Evolutionary conservation across 2,113 vertebrate species (phyloP), one percentile per base, ranked within the genome.

Genomic region (Galbula dea): DNA sequence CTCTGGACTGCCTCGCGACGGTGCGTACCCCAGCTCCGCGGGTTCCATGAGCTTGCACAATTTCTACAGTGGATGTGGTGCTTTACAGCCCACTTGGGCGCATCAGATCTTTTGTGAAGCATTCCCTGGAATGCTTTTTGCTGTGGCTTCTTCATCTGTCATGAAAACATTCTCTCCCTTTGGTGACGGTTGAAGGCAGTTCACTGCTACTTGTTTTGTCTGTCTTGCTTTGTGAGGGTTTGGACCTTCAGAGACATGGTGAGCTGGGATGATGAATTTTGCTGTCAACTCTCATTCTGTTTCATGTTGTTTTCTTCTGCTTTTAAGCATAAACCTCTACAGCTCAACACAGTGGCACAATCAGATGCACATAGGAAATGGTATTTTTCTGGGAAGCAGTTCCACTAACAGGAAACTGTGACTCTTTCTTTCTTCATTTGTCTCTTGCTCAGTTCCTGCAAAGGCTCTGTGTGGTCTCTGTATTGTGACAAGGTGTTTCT

Each of bases 71-170:
- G 7, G 0, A 7, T 67, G 34, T 63, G 69, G 32, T 16, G 10
- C 29, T 49, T 49, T 49, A 22, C 48, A 49, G 22, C 48, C 48
- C 48, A 5, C 11, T 3, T 54, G 48, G 76, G 72, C 43, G 22
- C 43, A 26, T 7, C 0, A 4, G 16, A 41, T 90, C 78, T 52
- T 83, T 52, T 41, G 73, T 3, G 2, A 52, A 41, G 37, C 10
- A 2, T n/a, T 66, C 37, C 21, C n/a, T 34, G 51, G 54, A 7
- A 12, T 61, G 13, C 27, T 19, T 37, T 57, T 19, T 29, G 17
- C 24, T 62, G 27, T 13, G n/a, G 11, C 65, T 68, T 48, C 39
- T 26, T 77, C 41, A 1, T 19, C 52, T 36, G 0, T 15, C 0
- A 0, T 15, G 67, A 48, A 22, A 46, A 10, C 24, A 62, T 55